A percentile compares a stretch with the other conserved stretches of the same genome.
These are phyloP conservation scores for Junonia oenone DNA, from an alignment of 2,888 invertebrate genomes.

Conservation along the genomic window DNA sequence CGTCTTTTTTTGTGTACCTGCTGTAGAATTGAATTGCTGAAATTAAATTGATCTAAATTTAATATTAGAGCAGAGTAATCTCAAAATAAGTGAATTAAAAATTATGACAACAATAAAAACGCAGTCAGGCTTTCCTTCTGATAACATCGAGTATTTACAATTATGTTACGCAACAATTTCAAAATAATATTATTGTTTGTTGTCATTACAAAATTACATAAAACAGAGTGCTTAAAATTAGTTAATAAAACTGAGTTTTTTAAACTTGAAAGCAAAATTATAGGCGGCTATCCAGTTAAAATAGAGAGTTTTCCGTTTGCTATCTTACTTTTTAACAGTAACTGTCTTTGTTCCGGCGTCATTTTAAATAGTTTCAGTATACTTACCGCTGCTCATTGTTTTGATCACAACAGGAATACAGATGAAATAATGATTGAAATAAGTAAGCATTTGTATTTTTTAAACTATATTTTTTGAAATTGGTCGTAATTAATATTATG, in stretches of 20 bases:
- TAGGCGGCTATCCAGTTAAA: conserved; percentile 43
- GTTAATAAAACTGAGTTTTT: conserved; percentile 4
- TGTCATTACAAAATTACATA: neutral
- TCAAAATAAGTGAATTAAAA: no score
- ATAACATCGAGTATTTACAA: no score
- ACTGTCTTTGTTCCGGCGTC: conserved; percentile 50
- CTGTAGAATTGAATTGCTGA: no score
- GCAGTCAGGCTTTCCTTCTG: no score
- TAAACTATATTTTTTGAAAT: no score
- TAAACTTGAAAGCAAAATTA: conserved; percentile 38
- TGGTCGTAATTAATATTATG: no score
- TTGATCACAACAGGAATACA: conserved; percentile 42
- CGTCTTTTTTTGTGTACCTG: no score
- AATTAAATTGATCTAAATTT: no score
- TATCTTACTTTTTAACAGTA: conserved; percentile 50
- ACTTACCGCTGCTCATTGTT: conserved; percentile 59
- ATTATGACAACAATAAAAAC: neutral
- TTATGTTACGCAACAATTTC: no score
- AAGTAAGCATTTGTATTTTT: no score
- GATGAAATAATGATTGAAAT: conserved; percentile 48
- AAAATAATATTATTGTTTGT: neutral
- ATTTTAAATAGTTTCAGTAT: conserved; percentile 53
- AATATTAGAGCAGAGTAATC: no score
- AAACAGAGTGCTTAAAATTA: conserved; percentile 5
- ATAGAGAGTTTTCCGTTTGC: conserved; percentile 45